Evolutionary conservation across 2,797 vertebrate genomes (phyloP).

Genomic region (Sebastes nivosus): DNA sequence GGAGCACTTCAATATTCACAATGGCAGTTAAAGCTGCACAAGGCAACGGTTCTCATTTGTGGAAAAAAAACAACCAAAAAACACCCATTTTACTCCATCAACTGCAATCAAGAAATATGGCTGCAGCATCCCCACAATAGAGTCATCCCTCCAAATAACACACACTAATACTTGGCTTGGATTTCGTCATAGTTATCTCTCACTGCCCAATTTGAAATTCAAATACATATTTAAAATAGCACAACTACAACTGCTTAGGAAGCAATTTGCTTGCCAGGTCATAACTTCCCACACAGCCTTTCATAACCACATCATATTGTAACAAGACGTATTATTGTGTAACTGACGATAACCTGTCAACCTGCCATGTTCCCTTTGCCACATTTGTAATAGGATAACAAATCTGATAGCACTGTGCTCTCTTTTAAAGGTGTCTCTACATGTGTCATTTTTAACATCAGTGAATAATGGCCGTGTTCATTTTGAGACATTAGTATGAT

Average conservation of each 20-base stretch:
- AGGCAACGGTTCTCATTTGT: neutral
- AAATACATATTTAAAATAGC: constrained; percentile 6
- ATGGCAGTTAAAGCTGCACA: constrained; percentile 27
- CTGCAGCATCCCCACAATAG: neutral
- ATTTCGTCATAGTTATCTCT: neutral
- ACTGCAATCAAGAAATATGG: constrained; percentile 5
- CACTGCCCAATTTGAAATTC: constrained; percentile 1
- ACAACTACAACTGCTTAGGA: neutral
- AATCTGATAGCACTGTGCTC: neutral
- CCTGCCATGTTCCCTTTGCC: neutral
- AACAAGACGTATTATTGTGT: neutral
- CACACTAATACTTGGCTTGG: neutral
- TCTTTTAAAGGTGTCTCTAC: constrained; percentile 20
- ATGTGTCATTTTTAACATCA: constrained; percentile 33
- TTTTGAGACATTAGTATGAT: constrained; percentile 17
- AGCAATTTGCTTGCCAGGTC: neutral
- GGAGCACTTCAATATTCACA: constrained; percentile 3
- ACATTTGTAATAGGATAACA: neutral
- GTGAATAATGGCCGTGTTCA: constrained; percentile 23
- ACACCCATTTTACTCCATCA: neutral
- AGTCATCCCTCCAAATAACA: neutral
- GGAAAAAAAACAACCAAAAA: neutral
- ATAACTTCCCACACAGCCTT: constrained; percentile 18
- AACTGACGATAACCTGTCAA: neutral
- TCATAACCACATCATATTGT: neutral